These are phyloP conservation scores for Paramormyrops kingsleyae DNA, from an alignment of 2,113 vertebrate species.

Conservation along the genomic window DNA sequence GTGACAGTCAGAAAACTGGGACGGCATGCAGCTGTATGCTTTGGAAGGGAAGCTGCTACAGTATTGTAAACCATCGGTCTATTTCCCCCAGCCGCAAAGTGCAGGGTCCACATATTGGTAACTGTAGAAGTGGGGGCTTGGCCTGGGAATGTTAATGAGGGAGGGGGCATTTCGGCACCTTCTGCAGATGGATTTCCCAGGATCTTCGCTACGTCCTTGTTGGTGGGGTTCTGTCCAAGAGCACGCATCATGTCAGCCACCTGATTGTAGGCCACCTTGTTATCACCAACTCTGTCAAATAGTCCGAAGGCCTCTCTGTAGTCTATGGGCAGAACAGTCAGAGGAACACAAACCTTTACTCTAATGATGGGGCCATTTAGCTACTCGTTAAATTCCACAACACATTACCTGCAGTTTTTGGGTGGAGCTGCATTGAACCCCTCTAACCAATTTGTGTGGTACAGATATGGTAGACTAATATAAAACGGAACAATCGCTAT, in stretches of 20 bases:
- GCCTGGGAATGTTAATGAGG: background rate
- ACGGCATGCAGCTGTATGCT: background rate
- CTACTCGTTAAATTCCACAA: background rate
- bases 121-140: background rate
- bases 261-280: slow-evolving; percentile 81
- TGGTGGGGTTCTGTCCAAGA: slow-evolving; percentile 96
- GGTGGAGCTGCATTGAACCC: background rate
- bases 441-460: background rate
- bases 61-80: background rate
- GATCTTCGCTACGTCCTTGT: slow-evolving; percentile 75
- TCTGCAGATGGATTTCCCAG: slow-evolving; percentile 81
- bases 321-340: slow-evolving; percentile 60
- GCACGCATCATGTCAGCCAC: slow-evolving; percentile 91
- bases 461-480: background rate
- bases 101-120: background rate
- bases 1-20: background rate
- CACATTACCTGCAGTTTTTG: background rate
- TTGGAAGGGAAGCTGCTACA: background rate
- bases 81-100: background rate
- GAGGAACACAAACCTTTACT: background rate
- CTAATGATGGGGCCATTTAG: background rate
- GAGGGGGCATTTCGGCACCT: slow-evolving; percentile 54
- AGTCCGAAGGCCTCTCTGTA: slow-evolving; percentile 99
- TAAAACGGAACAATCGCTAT: background rate
- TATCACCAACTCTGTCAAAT: slow-evolving; percentile 92